Conservation (phyloP, 1,140 invertebrate genomes). For the Metopolophium dirhodum region DNA sequence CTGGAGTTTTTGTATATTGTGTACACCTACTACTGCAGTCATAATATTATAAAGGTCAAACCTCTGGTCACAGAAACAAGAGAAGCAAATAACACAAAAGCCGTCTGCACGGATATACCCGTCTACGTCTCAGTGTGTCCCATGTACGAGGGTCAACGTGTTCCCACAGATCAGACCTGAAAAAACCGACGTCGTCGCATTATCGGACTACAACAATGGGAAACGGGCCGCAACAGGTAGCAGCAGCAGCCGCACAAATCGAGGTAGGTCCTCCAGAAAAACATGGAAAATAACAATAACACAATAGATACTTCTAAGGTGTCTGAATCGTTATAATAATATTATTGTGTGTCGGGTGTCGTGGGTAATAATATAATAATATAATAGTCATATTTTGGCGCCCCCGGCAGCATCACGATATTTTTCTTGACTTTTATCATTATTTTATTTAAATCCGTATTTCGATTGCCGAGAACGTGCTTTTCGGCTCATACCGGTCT, state of each 20-base stretch:
- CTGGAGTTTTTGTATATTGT: neutral
- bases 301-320: neutral
- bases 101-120: conserved; percentile 11
- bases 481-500: neutral
- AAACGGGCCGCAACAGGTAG: conserved; percentile 34
- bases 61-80: neutral
- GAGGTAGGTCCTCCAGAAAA: conserved; percentile 19
- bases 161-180: conserved; percentile 14
- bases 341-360: neutral
- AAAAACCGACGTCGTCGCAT: neutral
- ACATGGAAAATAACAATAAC: conserved; percentile 8
- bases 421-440: neutral
- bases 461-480: neutral
- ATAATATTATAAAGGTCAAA: neutral
- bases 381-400: conserved; percentile 12
- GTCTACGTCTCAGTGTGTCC: neutral
- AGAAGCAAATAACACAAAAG: conserved; percentile 40
- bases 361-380: neutral
- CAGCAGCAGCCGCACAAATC: neutral
- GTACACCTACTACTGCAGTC: neutral
- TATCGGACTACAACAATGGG: conserved; percentile 25
- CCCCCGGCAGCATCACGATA: neutral
- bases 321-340: conserved; percentile 8
- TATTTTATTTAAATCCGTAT: conserved; percentile 2
- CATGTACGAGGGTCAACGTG: conserved; percentile 18